Conservation (phyloP, 1,140 invertebrate species). For the Scylla paramamosain region DNA sequence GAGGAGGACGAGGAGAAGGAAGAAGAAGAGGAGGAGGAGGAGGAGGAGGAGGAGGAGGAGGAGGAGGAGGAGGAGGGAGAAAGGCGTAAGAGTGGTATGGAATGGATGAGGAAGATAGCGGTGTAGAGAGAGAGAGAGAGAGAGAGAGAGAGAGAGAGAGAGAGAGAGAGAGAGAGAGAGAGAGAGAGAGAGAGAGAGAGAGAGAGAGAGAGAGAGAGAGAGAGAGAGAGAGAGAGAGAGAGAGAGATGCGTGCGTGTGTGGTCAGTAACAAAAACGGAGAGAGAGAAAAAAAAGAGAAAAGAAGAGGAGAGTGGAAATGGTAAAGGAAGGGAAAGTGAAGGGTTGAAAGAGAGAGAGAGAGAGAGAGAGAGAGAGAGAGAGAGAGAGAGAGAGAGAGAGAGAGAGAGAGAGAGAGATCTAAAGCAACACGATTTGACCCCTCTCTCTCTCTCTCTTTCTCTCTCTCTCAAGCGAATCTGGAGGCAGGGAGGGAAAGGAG, state of each 20-base stretch:
- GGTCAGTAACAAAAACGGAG: no score
- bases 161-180: neutral
- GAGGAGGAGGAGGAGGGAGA: neutral
- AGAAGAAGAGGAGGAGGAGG: constrained; percentile 28
- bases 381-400: constrained; percentile 29
- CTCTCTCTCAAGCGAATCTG: no score
- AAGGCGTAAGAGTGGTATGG: neutral
- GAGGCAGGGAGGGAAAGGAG: no score
- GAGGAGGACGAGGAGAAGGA: neutral
- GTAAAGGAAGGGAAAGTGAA: neutral
- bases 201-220: neutral
- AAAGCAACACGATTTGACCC: no score
- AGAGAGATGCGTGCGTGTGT: neutral
- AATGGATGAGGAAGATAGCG: neutral
- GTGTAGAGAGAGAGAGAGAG: neutral
- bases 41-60: neutral
- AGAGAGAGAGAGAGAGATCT: no score
- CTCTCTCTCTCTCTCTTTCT: no score
- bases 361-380: neutral
- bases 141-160: neutral
- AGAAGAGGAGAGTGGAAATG: neutral
- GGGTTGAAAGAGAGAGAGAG: neutral
- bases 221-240: neutral
- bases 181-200: neutral
- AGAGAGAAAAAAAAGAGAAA: neutral